phyloP scores from a whole-genome alignment of 2,113 vertebrate genomes.

The Oncorhynchus gorbuscha region DNA sequence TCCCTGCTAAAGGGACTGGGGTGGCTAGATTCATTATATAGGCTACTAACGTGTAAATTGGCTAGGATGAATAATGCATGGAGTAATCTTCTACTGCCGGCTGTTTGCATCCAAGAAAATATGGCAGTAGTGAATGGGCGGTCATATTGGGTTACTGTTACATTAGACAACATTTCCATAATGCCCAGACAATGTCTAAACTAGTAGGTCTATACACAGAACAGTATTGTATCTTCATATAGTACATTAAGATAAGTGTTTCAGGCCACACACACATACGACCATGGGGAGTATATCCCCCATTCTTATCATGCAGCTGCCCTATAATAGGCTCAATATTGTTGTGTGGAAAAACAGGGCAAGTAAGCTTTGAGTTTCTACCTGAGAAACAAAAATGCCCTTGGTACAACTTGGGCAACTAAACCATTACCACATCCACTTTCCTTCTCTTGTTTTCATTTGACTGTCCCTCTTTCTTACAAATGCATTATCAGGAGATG shows the following conservation, averaged over 20 bases:
- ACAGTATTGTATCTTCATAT: neutral
- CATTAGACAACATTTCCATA: neutral
- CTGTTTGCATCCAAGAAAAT: neutral
- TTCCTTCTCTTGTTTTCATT: too few relatives aligned
- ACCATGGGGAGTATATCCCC: neutral
- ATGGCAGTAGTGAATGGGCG: neutral
- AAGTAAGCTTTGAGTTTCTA: too few relatives aligned
- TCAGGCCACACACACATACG: neutral
- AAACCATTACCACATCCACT: too few relatives aligned
- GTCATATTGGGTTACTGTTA: neutral
- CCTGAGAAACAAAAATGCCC: too few relatives aligned
- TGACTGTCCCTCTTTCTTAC: too few relatives aligned
- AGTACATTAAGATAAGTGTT: neutral
- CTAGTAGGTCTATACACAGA: neutral
- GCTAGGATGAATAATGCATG: conserved; percentile 11
- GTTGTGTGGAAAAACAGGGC: too few relatives aligned
- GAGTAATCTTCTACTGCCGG: neutral
- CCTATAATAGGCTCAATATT: neutral
- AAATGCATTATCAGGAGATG: too few relatives aligned
- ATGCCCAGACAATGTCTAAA: neutral
- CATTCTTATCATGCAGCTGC: neutral
- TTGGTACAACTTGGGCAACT: too few relatives aligned
- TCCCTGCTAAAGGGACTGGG: neutral
- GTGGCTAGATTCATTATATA: neutral
- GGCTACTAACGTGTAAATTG: neutral